phyloP scores from a whole-genome alignment of 1,140 invertebrate species.

The Lepidostoma basale region DNA sequence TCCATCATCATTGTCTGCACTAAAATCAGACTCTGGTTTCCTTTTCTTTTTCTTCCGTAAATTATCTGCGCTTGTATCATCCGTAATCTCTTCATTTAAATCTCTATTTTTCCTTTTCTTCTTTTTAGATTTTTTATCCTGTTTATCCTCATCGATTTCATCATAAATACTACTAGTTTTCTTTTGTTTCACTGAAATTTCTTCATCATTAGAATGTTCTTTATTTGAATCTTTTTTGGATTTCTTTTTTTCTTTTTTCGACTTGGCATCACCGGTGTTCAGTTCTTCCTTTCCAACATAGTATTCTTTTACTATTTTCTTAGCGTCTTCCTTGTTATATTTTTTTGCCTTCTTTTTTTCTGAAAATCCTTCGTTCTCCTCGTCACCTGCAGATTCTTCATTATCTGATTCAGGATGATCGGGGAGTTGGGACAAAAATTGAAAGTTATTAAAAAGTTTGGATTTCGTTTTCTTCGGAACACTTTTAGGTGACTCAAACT shows the following conservation, averaged over 20 bases:
- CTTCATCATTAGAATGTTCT: neutral
- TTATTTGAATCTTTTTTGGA: neutral
- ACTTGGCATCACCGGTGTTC: too few relatives aligned
- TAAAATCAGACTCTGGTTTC: neutral
- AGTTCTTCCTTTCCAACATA: constrained; percentile 29
- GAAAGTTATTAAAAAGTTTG: constrained; percentile 41
- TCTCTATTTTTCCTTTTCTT: neutral
- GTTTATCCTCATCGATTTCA: neutral
- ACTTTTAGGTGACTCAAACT: constrained; percentile 33
- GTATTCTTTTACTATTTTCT: constrained; percentile 39
- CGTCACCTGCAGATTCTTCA: constrained; percentile 2
- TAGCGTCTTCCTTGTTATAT: constrained; percentile 8
- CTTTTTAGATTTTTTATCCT: constrained; percentile 23
- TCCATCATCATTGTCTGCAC: neutral
- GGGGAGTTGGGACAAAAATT: constrained; percentile 37
- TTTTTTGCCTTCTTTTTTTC: constrained; percentile 17
- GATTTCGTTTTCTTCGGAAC: constrained; percentile 24
- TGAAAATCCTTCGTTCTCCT: neutral
- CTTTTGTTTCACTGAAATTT: constrained; percentile 6
- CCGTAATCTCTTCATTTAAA: neutral
- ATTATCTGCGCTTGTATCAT: neutral
- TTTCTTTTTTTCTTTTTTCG: too few relatives aligned
- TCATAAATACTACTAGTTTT: neutral
- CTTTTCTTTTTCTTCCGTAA: constrained; percentile 31
- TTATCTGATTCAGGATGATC: constrained; percentile 35